Conservation (phyloP, 2,888 invertebrate species). For the Mechanitis mazaeus region DNA sequence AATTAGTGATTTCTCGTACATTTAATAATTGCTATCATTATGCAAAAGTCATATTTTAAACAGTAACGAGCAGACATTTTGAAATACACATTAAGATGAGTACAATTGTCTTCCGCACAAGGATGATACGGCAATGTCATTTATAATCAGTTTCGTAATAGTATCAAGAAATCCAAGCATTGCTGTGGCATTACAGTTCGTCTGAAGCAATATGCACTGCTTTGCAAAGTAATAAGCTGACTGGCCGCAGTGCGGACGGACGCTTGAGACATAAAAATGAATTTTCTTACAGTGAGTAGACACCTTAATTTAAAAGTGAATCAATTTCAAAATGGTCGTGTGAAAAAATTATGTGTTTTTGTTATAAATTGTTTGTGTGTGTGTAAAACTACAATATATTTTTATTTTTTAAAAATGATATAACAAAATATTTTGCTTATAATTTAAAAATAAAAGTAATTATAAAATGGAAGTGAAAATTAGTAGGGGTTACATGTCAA, state of each 20-base stretch:
- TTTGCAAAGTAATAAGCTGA: slow-evolving; percentile 59
- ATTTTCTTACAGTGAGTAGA: slow-evolving; percentile 46
- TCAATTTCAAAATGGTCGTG: background rate
- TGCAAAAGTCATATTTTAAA: too few relatives aligned
- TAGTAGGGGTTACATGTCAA: too few relatives aligned
- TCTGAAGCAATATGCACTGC: slow-evolving; percentile 47
- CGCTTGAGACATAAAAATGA: slow-evolving; percentile 33
- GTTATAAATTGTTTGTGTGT: background rate
- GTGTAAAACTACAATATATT: too few relatives aligned
- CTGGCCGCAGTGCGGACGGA: slow-evolving; percentile 11
- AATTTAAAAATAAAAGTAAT: too few relatives aligned
- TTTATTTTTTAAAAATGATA: too few relatives aligned
- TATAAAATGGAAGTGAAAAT: too few relatives aligned
- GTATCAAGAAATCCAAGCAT: slow-evolving; percentile 29
- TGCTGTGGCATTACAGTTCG: slow-evolving; percentile 23
- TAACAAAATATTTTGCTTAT: too few relatives aligned
- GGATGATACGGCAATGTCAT: slow-evolving; percentile 1
- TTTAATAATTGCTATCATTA: too few relatives aligned
- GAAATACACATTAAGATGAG: background rate
- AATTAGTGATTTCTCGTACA: too few relatives aligned
- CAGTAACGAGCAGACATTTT: background rate
- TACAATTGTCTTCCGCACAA: background rate
- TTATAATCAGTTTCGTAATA: slow-evolving; percentile 11
- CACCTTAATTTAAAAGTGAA: slow-evolving; percentile 13
- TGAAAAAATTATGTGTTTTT: slow-evolving; percentile 8